Evolutionary conservation across 2,113 vertebrate species (phyloP).

Genomic region (Ictalurus furcatus): DNA sequence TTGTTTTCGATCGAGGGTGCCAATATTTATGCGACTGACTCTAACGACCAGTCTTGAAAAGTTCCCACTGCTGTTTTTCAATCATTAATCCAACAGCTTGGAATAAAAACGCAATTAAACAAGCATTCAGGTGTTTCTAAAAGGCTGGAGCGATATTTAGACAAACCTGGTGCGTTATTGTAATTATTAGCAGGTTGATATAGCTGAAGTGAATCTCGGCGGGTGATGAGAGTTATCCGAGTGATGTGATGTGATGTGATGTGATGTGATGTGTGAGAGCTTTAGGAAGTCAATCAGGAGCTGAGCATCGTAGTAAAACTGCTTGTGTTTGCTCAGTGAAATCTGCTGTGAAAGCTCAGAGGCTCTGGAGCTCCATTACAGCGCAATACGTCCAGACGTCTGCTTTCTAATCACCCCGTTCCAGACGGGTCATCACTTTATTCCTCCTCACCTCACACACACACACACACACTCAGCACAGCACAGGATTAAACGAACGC

Average conservation of each 20-base stretch:
- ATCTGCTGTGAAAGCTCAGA: conserved; percentile 21
- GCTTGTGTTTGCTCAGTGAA: conserved; percentile 18
- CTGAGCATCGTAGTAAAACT: conserved; percentile 67
- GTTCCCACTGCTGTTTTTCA: neutral
- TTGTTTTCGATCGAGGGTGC: neutral
- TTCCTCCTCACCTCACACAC: neutral
- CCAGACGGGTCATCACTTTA: conserved; percentile 19
- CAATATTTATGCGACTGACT: neutral
- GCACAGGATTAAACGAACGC: no score
- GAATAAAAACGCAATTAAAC: neutral
- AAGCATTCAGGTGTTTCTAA: neutral
- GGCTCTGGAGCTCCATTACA: conserved; percentile 59
- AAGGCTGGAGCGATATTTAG: neutral
- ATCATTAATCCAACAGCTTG: neutral
- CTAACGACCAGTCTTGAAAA: neutral
- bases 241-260: neutral
- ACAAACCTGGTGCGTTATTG: neutral
- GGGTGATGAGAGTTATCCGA: neutral
- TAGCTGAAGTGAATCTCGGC: neutral
- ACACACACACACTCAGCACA: neutral
- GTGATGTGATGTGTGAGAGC: neutral
- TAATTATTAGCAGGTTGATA: neutral
- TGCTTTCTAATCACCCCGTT: conserved; percentile 26
- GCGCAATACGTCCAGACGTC: conserved; percentile 11
- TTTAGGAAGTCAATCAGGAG: neutral